Conservation (phyloP, 2,113 vertebrate genomes). For the Hoplias malabaricus region DNA sequence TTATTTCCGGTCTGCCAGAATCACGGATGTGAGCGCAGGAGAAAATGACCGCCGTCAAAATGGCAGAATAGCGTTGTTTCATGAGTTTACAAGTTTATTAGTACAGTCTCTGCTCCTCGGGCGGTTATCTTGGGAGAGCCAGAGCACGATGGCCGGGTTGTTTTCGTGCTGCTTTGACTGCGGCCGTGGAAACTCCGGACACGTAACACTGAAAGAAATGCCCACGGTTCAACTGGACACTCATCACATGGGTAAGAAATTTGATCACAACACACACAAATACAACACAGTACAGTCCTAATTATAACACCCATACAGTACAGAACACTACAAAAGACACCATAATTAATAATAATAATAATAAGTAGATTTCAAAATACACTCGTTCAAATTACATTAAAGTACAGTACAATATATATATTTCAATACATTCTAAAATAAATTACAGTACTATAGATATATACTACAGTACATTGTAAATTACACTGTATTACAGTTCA, state of each 20-base stretch:
- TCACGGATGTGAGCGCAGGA: conserved; percentile 4
- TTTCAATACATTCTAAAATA: too few species aligned
- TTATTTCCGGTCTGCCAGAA: conserved; percentile 24
- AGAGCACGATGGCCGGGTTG: conserved; percentile 78
- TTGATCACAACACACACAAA: background rate
- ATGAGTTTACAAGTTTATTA: too few species aligned
- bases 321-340: too few species aligned
- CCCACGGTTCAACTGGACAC: conserved; percentile 93
- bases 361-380: too few species aligned
- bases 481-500: too few species aligned
- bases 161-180: conserved; percentile 87
- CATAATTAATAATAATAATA: too few species aligned
- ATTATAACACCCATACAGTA: too few species aligned
- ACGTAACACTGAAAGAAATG: conserved; percentile 96
- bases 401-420: too few species aligned
- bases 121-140: background rate
- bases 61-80: background rate
- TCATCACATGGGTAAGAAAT: conserved; percentile 88
- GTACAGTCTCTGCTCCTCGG: too few species aligned
- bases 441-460: too few species aligned
- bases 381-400: too few species aligned
- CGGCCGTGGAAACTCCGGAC: conserved; percentile 80
- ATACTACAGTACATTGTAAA: too few species aligned
- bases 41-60: conserved; percentile 23
- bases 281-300: background rate